phyloP scores from a whole-genome alignment of 2,113 vertebrate species.

The Oceanites oceanicus region DNA sequence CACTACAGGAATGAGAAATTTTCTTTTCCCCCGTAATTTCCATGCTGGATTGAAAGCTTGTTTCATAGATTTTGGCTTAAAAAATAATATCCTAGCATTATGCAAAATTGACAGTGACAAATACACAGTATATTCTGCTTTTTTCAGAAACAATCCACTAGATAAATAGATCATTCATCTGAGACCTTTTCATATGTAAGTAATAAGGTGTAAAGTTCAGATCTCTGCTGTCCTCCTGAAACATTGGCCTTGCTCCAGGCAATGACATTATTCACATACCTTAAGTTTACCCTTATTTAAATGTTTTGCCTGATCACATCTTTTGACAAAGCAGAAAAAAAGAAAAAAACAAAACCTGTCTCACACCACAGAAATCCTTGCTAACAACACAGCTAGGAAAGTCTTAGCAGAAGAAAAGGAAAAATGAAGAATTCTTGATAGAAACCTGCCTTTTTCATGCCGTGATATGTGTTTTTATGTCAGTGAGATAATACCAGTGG shows the following conservation, averaged over 20 bases:
- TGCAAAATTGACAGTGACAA: background rate
- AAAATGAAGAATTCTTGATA: background rate
- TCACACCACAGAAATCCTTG: background rate
- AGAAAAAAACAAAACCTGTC: background rate
- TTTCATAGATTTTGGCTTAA: background rate
- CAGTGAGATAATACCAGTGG: background rate
- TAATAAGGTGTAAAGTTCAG: conserved; percentile 4
- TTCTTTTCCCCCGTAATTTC: background rate
- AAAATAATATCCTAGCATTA: background rate
- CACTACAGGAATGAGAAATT: background rate
- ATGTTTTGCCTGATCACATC: background rate
- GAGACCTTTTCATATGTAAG: background rate
- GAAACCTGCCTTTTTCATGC: background rate
- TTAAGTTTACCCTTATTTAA: background rate
- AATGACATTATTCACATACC: background rate
- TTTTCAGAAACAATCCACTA: background rate
- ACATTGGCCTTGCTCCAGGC: background rate
- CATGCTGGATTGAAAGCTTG: background rate
- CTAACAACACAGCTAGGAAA: background rate
- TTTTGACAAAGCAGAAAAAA: background rate
- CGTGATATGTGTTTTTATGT: background rate
- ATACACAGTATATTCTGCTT: background rate
- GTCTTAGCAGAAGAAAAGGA: background rate
- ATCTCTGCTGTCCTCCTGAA: background rate
- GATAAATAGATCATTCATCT: background rate